Base-by-base conservation (phyloP, 2,888 invertebrate genomes). In the Nemotelus nigrinus region DNA sequence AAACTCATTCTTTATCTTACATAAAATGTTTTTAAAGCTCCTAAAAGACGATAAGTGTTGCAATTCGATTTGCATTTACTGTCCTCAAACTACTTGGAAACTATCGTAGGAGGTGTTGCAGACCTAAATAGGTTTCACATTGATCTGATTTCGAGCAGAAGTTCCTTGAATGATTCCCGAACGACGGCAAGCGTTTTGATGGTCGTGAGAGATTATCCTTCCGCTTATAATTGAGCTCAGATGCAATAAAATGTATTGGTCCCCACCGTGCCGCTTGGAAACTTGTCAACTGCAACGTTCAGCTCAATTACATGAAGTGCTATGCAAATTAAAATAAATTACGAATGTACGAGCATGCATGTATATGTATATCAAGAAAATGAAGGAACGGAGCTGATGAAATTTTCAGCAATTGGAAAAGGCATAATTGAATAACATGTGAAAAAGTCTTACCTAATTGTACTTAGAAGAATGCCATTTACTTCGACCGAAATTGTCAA, bases 131-230 rank as follows among this genome's bases (percentile, higher is more conserved):
- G 50, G 55, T 50, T 72, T 72, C 71, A 53, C 57, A 72, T 72
- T 58, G 71, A 72, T 72, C 47, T 25, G 43, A 67, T 63, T 63
- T 25, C 39, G 3, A n/a, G 48, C 3, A 43, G 7, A n/a, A 72
- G 44, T 72, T 72, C 71, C 50, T 44, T 39, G 71, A 72, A 57
- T 72, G 25, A 48, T 72, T 53, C 58, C 7, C 39, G 25, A 57
- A 58, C 44, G 58, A 7, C 57, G 8, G 68, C 39, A 50, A 41
- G 41, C 7, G 48, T 50, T 72, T 5, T 4, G 71, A 72, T 72
- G 43, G 71, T 72, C 71, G 71, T 72, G 71, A 72, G 55, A 55
- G 71, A 72, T 72, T 58, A 72, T 55, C 58, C 71, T 45, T 45
- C 47, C 57, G 71, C 55, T 58, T 72, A 72, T 72, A 72, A 72